A percentile compares a stretch with the other conserved stretches of the same genome.
Evolutionary conservation across 2,113 vertebrate genomes (phyloP).

Genomic region (Nerophis ophidion): DNA sequence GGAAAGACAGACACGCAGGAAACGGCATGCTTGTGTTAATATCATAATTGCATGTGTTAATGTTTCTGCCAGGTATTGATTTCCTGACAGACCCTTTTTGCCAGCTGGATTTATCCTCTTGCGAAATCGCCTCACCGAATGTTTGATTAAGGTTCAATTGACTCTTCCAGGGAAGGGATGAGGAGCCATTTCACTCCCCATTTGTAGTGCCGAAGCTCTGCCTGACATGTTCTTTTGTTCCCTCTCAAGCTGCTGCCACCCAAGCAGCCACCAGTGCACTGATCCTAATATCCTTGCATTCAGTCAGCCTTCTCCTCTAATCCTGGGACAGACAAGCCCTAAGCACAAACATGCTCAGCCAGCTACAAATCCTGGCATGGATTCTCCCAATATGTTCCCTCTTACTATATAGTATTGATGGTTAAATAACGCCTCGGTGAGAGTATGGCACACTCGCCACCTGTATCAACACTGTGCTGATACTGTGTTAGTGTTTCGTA

Average conservation of each 20-base stretch:
- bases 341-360: conserved; percentile 59
- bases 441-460: background rate
- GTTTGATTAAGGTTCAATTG: conserved; percentile 95
- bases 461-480: too few relatives aligned
- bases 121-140: conserved; percentile 74
- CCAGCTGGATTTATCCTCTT: conserved; percentile 79
- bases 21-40: conserved; percentile 68
- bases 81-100: conserved; percentile 80
- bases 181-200: conserved; percentile 74
- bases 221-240: conserved; percentile 81
- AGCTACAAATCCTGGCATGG: conserved; percentile 72
- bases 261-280: conserved; percentile 74
- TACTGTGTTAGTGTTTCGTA: too few relatives aligned
- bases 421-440: too few relatives aligned
- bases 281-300: conserved; percentile 78
- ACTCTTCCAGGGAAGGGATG: conserved; percentile 75
- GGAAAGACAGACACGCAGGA: conserved; percentile 28
- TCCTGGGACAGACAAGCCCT: conserved; percentile 72
- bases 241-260: conserved; percentile 81
- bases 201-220: conserved; percentile 77
- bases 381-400: conserved; percentile 32
- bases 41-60: conserved; percentile 85
- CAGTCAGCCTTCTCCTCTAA: conserved; percentile 67
- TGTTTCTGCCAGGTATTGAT: conserved; percentile 94
- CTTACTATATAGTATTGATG: conserved; percentile 1